Evolutionary conservation across 2,113 vertebrate genomes (phyloP).

Genomic region (Brienomyrus longianalis): DNA sequence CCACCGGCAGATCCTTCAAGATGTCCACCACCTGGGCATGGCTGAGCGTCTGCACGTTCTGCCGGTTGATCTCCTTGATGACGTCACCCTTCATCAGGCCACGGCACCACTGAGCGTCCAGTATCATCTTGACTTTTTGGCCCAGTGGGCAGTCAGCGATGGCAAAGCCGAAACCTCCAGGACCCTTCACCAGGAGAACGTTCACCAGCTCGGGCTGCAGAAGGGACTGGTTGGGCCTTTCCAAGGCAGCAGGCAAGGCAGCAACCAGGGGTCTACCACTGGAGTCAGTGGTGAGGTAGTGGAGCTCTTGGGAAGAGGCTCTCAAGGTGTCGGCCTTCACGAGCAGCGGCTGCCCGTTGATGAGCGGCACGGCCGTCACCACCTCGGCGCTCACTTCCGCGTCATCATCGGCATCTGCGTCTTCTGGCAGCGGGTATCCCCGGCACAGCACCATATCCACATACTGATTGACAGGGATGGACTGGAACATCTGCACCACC

Average conservation of each 20-base stretch:
- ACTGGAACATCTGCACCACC: conserved; percentile 97
- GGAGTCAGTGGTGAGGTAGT: conserved; percentile 61
- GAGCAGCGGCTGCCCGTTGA: conserved; percentile 59
- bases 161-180: conserved; percentile 91
- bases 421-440: conserved; percentile 89
- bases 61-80: conserved; percentile 91
- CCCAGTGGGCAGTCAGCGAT: conserved; percentile 90
- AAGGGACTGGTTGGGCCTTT: conserved; percentile 69
- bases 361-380: conserved; percentile 66
- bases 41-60: conserved; percentile 86
- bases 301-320: conserved; percentile 64
- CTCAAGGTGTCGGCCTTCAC: conserved; percentile 46
- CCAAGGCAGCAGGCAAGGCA: conserved; percentile 59
- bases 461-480: conserved; percentile 84
- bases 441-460: conserved; percentile 90
- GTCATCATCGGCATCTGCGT: conserved; percentile 63
- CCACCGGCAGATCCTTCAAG: conserved; percentile 88
- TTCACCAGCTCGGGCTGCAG: conserved; percentile 86
- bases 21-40: conserved; percentile 96
- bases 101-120: conserved; percentile 95
- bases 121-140: conserved; percentile 97
- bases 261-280: conserved; percentile 57
- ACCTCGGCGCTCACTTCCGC: conserved; percentile 57
- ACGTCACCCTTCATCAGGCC: conserved; percentile 91
- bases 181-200: conserved; percentile 83